Evolutionary conservation across 2,113 vertebrate genomes (phyloP), one percentile per base, ranked within the genome.

Genomic region (Thalassarche chlororhynchos): DNA sequence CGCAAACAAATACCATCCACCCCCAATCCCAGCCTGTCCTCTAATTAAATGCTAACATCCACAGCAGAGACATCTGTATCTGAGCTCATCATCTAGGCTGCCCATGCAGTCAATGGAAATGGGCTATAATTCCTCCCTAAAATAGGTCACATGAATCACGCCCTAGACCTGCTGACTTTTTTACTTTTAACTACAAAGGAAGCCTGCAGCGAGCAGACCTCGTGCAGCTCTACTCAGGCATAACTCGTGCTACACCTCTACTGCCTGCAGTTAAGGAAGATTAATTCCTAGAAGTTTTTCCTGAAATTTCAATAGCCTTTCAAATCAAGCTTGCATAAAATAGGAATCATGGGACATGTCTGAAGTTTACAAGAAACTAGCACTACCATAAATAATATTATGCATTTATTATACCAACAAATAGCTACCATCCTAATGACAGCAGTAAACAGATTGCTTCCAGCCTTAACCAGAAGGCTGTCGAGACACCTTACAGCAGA

Each of bases 111-210:
- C 77, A 64, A 46, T 97, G 78, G 90, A 94, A 93, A 97, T 88
- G 84, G 70, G 71, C 47, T 40, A 49, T 23, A 90, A 94, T 85
- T 90, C 90, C 78, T 80, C 62, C 74, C 55, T 75, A n/a, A 90
- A 94, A 94, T 17, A 91, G 87, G 81, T 93, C 95, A 93, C 75
- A 93, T 14, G 82, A 93, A 86, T 91, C 87, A 96, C 1, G 0
- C 75, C 78, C 92, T 29, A 90, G 66, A 94, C 85, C 84, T 96
- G 96, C 92, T 97, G 93, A 95, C 95, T 96, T 79, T 40, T n/a
- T 84, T 85, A 4, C 62, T 94, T 96, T 61, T 57, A 76, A 97
- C 66, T 95, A 95, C 95, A 95, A 94, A 97, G 92, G 85, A 68
- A 87, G 90, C 92, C 90, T 36, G 84, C 58, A 94, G 87, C 21